Base-by-base conservation (phyloP, 2,888 invertebrate genomes). In the Cataglyphis rosenhaueri region DNA sequence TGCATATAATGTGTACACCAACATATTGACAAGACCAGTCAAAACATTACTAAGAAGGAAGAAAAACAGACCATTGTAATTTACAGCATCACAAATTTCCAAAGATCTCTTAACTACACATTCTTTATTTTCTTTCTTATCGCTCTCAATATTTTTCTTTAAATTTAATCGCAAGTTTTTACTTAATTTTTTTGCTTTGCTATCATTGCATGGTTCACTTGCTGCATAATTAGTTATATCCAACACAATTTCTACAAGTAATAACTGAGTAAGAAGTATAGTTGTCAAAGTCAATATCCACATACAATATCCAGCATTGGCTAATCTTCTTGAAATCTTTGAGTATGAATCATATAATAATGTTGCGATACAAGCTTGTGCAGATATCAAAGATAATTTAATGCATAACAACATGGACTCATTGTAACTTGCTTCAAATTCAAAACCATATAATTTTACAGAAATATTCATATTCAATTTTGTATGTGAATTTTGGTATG, bases 21-120 rank as follows among this genome's bases (percentile, higher is more conserved):
- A 94, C 92, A 98, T 95, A 95, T 99, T 99, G 6, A 98, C 95
- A 3, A 96, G 92, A 12, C 99, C 99, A 0, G 99, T 99, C 21
- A 97, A 92, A 44, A 99, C 87, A 95, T 99, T 99, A 1, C 97
- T 96, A 18, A 97, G 87, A 75, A 99, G 95, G 94, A 99, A 99
- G 94, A 97, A 98, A n/a, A 96, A 92, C 44, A 99, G 95, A 1
- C 98, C 98, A 95, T 98, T 98, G 86, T 96, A 96, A 94, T 98
- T 98, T 41, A 98, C 95, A 25, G 97, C 96, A 88, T 96, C 96
- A 74, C 97, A 95, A 85, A 97, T 95, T 57, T 95, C 92, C 68
- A 97, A 96, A 21, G 95, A 94, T 79, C 85, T 89, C 18, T 52
- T 81, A 18, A 86, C 74, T 48, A 48, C 1, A 15, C 83, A 21